A percentile compares a stretch with the other conserved stretches of the same genome.
phyloP scores from a whole-genome alignment of 2,797 vertebrate species.

The Chiroxiphia lanceolata region DNA sequence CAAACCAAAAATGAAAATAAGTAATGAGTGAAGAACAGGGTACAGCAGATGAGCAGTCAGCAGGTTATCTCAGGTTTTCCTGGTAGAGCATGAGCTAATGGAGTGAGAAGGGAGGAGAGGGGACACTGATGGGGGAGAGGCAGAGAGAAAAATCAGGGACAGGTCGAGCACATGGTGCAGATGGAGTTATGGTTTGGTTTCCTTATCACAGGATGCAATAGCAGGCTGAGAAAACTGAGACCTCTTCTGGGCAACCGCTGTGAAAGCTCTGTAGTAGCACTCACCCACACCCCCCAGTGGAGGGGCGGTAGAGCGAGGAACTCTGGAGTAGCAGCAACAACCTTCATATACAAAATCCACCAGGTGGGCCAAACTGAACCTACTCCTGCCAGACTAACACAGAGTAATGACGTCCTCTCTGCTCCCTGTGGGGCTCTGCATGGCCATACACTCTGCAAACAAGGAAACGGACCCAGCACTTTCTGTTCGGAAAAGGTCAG shows the following conservation, averaged over 20 bases:
- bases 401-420: not conserved
- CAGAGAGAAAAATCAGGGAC: rapidly evolving
- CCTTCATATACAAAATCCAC: not conserved
- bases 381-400: not conserved
- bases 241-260: rapidly evolving
- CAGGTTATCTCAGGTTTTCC: not conserved
- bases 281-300: rapidly evolving
- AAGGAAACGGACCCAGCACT: not conserved
- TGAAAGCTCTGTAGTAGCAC: rapidly evolving
- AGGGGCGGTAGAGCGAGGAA: not conserved
- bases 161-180: rapidly evolving
- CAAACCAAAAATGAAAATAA: not conserved
- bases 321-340: not conserved
- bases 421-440: not conserved
- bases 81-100: rapidly evolving
- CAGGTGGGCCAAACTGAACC: not conserved
- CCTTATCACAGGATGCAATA: rapidly evolving
- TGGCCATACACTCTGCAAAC: rapidly evolving
- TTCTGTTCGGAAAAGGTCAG: not conserved
- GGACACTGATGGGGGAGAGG: not conserved
- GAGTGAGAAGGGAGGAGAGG: not conserved
- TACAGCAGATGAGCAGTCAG: not conserved
- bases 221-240: not conserved
- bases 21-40: not conserved
- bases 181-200: not conserved